These are phyloP conservation scores for Wasmannia auropunctata DNA, from an alignment of 1,140 invertebrate species.

Conservation along the genomic window DNA sequence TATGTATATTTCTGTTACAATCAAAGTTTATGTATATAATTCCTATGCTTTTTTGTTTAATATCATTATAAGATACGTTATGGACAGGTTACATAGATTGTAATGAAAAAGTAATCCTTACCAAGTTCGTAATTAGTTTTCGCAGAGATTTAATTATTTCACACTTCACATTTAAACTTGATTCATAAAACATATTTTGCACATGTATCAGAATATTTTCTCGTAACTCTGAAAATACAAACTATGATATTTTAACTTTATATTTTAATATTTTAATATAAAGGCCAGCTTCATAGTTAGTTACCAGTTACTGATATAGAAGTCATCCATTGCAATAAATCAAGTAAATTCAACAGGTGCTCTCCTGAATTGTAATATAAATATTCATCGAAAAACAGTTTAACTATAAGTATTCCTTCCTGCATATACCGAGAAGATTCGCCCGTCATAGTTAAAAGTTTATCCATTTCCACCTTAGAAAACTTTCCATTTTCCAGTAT, in stretches of 20 bases:
- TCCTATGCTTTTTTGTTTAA: constrained; percentile 6
- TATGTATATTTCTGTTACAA: neutral
- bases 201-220: constrained; percentile 75
- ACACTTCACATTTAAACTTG: constrained; percentile 75
- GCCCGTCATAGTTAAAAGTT: constrained; percentile 78
- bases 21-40: neutral
- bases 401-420: constrained; percentile 81
- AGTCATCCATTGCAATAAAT: constrained; percentile 80
- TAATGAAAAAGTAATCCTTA: constrained; percentile 59
- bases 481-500: constrained; percentile 77
- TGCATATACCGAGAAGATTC: constrained; percentile 82
- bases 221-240: constrained; percentile 72
- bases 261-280: neutral
- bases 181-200: constrained; percentile 77
- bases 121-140: constrained; percentile 77
- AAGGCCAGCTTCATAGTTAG: constrained; percentile 6
- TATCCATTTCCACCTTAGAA: constrained; percentile 76
- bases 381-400: constrained; percentile 80
- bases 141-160: constrained; percentile 77
- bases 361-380: constrained; percentile 76
- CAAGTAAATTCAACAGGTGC: constrained; percentile 73
- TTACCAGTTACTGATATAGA: constrained; percentile 74
- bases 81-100: neutral
- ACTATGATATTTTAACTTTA: neutral
- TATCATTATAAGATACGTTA: constrained; percentile 18